Evolutionary conservation across 2,888 invertebrate species (phyloP).

Genomic region (Malacosoma neustria): DNA sequence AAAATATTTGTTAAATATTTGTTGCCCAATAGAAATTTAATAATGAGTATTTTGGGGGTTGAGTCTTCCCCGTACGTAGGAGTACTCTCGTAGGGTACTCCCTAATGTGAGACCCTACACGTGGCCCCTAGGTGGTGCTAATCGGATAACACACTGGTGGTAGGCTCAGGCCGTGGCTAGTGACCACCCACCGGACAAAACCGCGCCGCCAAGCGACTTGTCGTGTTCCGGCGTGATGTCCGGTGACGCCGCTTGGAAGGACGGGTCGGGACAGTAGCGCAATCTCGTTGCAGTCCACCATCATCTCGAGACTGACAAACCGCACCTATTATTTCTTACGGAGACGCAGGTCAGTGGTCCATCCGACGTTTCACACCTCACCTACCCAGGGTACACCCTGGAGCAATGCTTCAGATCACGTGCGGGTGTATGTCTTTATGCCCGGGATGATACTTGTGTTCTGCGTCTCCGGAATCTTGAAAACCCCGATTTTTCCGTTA

Average conservation of each 20-base stretch:
- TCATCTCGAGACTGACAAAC: constrained; percentile 3
- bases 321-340: constrained; percentile 3
- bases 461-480: neutral
- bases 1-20: too few species aligned
- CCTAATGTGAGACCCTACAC: neutral
- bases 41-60: too few species aligned
- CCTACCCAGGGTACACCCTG: constrained; percentile 4
- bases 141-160: too few species aligned
- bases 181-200: too few species aligned
- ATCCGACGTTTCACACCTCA: neutral
- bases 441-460: neutral
- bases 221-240: too few species aligned
- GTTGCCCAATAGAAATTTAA: too few species aligned
- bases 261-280: too few species aligned
- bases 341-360: constrained; percentile 4
- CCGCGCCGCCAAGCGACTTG: too few species aligned
- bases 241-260: too few species aligned
- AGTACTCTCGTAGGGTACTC: too few species aligned
- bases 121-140: neutral
- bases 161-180: too few species aligned
- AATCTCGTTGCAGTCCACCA: constrained; percentile 4
- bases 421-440: neutral
- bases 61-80: neutral
- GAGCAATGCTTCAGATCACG: neutral
- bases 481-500: neutral